Conservation (phyloP, 35 echinoderm and acorn worm genomes). For the Nesometra sesokonis region DNA sequence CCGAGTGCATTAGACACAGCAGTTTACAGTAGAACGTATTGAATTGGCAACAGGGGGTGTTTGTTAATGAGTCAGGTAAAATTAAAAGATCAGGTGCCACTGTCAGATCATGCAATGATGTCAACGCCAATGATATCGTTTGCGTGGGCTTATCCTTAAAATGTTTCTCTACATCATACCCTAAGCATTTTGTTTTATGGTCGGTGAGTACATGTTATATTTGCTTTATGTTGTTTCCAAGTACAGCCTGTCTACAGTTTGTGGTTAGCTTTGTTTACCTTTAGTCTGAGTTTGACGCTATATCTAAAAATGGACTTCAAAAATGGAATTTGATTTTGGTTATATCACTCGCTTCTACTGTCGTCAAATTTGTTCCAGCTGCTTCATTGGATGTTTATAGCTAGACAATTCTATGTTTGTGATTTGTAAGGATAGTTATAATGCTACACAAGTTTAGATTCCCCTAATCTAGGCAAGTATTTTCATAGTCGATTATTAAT, state of each 20-base stretch:
- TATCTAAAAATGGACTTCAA: background rate
- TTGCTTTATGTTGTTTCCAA: background rate
- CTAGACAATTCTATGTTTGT: no score
- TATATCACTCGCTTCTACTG: no score
- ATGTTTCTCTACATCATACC: background rate
- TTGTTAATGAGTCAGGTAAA: background rate
- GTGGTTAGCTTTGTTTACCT: background rate
- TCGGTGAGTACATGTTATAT: background rate
- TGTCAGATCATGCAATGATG: background rate
- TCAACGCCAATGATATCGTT: background rate
- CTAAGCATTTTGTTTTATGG: background rate
- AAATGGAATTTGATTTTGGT: no score
- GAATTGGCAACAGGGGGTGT: background rate
- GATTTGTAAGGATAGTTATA: no score
- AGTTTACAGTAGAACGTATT: background rate
- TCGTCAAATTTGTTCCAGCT: no score
- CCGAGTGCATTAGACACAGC: background rate
- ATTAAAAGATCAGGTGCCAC: background rate
- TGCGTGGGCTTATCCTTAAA: background rate
- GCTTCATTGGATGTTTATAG: no score
- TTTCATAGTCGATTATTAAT: no score
- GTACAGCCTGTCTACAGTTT: background rate
- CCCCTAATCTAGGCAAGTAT: no score
- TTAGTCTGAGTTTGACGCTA: background rate
- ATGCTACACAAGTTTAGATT: no score